Conservation (phyloP, 2,113 vertebrate species). For the Campylomormyrus tamandua region DNA sequence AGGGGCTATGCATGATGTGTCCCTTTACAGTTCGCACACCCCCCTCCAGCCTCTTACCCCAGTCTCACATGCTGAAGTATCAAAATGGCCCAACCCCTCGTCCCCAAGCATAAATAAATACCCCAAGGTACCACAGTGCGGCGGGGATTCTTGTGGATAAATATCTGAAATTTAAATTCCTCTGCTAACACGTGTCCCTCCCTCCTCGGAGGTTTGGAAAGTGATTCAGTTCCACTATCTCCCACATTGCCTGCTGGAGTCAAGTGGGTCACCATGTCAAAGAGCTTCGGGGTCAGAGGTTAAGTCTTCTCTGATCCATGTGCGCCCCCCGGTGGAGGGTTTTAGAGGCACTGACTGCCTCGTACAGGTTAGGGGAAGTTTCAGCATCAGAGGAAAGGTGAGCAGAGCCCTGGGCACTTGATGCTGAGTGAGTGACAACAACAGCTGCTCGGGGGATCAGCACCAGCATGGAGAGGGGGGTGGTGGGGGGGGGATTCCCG, state of each 20-base stretch:
- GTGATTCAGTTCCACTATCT: constrained; percentile 10
- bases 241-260: constrained; percentile 16
- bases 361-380: constrained; percentile 66
- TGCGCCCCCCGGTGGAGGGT: constrained; percentile 42
- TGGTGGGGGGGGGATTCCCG: no score
- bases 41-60: background rate
- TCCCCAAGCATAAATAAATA: background rate
- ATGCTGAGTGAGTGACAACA: constrained; percentile 44
- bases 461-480: no score
- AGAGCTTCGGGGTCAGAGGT: constrained; percentile 45
- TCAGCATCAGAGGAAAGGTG: constrained; percentile 14
- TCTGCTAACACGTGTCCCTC: background rate
- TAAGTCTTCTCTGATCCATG: constrained; percentile 59
- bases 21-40: background rate
- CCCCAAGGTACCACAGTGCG: background rate
- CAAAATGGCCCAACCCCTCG: background rate
- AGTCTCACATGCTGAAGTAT: background rate
- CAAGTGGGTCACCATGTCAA: constrained; percentile 17
- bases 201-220: background rate
- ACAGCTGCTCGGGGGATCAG: constrained; percentile 46
- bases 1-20: background rate
- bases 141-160: background rate
- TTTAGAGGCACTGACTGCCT: constrained; percentile 22
- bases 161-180: background rate
- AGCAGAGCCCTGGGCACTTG: constrained; percentile 12